Conservation (phyloP, 53 echinoderm and acorn worm genomes). For the Echinarachnius parma region DNA sequence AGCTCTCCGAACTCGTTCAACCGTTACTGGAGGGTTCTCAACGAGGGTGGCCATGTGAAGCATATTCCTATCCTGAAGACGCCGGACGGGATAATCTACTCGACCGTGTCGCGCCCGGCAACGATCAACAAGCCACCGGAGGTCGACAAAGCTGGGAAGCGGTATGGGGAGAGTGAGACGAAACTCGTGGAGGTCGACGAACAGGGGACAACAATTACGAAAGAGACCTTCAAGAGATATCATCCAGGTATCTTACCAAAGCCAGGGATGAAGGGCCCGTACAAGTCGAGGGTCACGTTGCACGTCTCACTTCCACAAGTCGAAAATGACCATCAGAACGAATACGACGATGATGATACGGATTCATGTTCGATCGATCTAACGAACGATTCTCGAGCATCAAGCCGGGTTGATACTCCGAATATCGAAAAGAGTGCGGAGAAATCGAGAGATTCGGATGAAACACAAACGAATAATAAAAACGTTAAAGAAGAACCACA, state of each 20-base stretch:
- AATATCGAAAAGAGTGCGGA: neutral
- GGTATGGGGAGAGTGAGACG: neutral
- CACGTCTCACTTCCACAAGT: conserved; percentile 61
- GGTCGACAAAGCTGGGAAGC: neutral
- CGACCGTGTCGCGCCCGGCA: conserved; percentile 19
- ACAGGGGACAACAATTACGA: neutral
- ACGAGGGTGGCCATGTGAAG: conserved; percentile 3
- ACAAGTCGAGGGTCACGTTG: conserved; percentile 40
- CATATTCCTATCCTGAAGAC: conserved; percentile 25
- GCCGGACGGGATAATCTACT: conserved; percentile 6
- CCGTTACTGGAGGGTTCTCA: conserved; percentile 26
- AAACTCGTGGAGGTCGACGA: neutral
- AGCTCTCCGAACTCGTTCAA: conserved; percentile 22
- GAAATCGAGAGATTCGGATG: conserved; percentile 3
- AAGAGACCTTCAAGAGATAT: conserved; percentile 6
- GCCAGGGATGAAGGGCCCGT: conserved; percentile 24
- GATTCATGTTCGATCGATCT: conserved; percentile 31
- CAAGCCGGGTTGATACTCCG: neutral
- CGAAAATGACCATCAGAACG: conserved; percentile 28
- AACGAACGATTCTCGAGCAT: conserved; percentile 16
- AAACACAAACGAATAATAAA: too few species aligned
- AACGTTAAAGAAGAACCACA: too few species aligned
- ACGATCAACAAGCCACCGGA: conserved; percentile 9
- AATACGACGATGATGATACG: neutral
- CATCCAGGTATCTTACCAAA: conserved; percentile 36